phyloP scores from a whole-genome alignment of 2,888 invertebrate genomes.

The Mythimna pallens region DNA sequence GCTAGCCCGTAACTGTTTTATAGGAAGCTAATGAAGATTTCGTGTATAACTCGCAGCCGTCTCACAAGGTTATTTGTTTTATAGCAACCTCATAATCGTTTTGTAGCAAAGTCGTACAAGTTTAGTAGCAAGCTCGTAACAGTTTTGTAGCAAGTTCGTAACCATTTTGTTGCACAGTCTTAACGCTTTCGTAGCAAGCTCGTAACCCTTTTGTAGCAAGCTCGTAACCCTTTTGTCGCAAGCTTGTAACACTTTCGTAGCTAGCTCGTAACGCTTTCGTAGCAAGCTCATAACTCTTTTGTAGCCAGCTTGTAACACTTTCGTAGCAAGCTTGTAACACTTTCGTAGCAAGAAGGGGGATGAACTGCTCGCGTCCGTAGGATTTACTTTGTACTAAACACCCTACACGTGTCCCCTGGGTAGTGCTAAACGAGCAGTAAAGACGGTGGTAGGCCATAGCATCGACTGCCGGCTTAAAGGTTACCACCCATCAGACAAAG shows the following conservation, averaged over 20 bases:
- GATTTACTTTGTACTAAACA: too few species aligned
- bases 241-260: neutral
- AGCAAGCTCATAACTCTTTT: neutral
- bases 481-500: too few species aligned
- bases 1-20: neutral
- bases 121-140: too few species aligned
- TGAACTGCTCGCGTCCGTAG: too few species aligned
- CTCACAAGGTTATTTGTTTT: too few species aligned
- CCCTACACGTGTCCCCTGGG: too few species aligned
- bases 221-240: neutral
- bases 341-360: neutral
- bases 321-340: neutral
- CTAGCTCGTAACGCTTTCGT: neutral
- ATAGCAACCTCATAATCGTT: too few species aligned
- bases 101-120: neutral
- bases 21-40: neutral
- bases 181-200: neutral
- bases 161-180: neutral
- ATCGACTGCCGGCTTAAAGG: too few species aligned
- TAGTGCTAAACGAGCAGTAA: too few species aligned
- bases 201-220: neutral
- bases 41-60: neutral
- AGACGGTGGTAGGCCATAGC: too few species aligned
- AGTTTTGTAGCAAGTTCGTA: too few species aligned
- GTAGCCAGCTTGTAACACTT: neutral